Evolutionary conservation across 2,888 invertebrate species (phyloP).

Genomic region (Habrosyne pyritoides): DNA sequence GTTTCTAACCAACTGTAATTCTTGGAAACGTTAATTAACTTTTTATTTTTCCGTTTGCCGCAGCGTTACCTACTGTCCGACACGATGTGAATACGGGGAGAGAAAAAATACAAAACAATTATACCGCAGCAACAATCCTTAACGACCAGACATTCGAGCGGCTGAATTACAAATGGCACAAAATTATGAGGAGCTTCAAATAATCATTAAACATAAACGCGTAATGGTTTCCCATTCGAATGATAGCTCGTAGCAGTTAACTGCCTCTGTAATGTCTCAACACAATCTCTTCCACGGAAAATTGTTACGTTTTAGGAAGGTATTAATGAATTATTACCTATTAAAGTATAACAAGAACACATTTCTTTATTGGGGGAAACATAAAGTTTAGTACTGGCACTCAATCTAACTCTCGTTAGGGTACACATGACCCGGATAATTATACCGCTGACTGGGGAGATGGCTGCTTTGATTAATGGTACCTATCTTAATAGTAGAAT

Average conservation of each 20-base stretch:
- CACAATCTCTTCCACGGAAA: constrained; percentile 72
- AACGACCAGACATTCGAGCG: constrained; percentile 61
- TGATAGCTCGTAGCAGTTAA: constrained; percentile 76
- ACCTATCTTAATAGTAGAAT: constrained; percentile 37
- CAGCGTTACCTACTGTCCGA: constrained; percentile 32
- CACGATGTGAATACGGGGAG: constrained; percentile 31
- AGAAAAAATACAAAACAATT: constrained; percentile 60
- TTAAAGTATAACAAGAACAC: constrained; percentile 68
- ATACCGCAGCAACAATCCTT: constrained; percentile 56
- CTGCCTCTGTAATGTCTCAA: constrained; percentile 72
- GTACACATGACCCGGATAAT: constrained; percentile 27
- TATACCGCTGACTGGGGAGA: constrained; percentile 24
- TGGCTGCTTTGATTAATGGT: constrained; percentile 52
- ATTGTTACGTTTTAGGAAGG: constrained; percentile 71
- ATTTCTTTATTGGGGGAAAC: constrained; percentile 59
- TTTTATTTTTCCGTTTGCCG: constrained; percentile 50
- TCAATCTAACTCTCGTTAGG: constrained; percentile 38
- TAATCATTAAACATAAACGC: constrained; percentile 80
- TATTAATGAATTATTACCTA: constrained; percentile 78
- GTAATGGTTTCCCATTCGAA: constrained; percentile 77
- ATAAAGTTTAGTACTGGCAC: constrained; percentile 47
- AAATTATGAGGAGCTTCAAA: constrained; percentile 77
- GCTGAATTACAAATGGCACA: constrained; percentile 66
- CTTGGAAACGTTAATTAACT: constrained; percentile 61
- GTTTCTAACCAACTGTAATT: constrained; percentile 46